Evolutionary conservation across 2,113 vertebrate species (phyloP).

Genomic region (Gallinago media): DNA sequence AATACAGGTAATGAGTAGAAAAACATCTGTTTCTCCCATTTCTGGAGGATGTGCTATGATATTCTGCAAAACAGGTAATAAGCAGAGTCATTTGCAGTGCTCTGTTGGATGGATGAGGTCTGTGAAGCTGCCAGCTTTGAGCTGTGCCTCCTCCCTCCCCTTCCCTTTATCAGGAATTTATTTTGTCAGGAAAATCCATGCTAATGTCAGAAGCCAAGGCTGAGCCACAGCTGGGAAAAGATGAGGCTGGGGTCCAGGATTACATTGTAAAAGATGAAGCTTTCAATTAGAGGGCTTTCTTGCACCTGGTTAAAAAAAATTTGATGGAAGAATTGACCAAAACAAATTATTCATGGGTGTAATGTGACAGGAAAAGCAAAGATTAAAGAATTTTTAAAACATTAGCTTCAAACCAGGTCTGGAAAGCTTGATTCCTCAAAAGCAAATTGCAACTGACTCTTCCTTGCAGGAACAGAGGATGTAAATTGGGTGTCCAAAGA

Average conservation of each 20-base stretch:
- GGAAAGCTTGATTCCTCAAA: not conserved
- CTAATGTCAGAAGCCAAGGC: not conserved
- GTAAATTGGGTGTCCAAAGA: not conserved
- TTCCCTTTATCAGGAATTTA: not conserved
- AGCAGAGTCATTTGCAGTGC: not conserved
- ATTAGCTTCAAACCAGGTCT: not conserved
- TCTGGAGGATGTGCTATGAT: not conserved
- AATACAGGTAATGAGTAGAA: not conserved
- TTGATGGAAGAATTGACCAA: not conserved
- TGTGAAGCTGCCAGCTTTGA: not conserved
- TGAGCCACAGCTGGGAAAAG: not conserved
- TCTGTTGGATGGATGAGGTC: not conserved
- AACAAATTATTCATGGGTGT: not conserved
- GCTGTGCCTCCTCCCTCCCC: not conserved
- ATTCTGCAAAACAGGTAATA: not conserved
- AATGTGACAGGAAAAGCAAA: not conserved
- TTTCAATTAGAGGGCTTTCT: not conserved
- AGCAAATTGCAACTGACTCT: not conserved
- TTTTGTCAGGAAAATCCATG: not conserved
- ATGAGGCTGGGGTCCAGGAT: not conserved
- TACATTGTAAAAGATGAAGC: not conserved
- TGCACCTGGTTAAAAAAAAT: not conserved
- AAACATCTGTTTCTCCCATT: not conserved
- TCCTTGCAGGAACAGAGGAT: not conserved
- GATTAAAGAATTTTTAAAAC: not conserved